Percentiles rank a stretch among this genome's conserved stretches.
phyloP scores from a whole-genome alignment of 1,140 invertebrate species.

The Lasioglossum albipes region DNA sequence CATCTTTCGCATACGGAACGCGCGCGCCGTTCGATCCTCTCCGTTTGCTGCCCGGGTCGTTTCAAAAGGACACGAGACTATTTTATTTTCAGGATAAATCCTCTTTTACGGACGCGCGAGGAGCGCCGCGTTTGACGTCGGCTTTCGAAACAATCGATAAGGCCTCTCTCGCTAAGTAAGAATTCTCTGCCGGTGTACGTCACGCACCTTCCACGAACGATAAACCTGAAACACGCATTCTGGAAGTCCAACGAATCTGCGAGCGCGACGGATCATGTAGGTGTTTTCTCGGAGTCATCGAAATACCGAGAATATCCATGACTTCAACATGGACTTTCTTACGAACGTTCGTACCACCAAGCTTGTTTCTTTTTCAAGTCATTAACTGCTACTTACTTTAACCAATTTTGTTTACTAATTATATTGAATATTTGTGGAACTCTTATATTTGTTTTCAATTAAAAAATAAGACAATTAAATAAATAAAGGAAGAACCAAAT shows the following conservation, averaged over 20 bases:
- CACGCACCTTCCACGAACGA: slow-evolving; percentile 61
- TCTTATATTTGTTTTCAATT: too few species aligned
- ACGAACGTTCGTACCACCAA: too few species aligned
- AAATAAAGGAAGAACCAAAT: too few species aligned
- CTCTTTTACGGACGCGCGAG: background rate
- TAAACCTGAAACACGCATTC: slow-evolving; percentile 40
- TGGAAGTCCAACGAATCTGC: slow-evolving; percentile 40
- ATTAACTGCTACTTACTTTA: too few species aligned
- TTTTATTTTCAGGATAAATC: slow-evolving; percentile 1
- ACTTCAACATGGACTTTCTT: too few species aligned
- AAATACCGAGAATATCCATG: slow-evolving; percentile 35
- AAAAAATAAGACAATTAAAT: too few species aligned
- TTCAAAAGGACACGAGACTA: background rate
- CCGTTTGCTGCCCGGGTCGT: background rate
- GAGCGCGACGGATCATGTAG: slow-evolving; percentile 14
- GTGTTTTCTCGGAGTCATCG: background rate
- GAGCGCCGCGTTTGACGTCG: slow-evolving; percentile 22
- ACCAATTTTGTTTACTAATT: too few species aligned
- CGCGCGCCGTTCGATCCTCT: background rate
- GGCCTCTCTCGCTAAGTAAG: slow-evolving; percentile 19
- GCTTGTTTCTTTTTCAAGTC: too few species aligned
- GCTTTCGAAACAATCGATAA: slow-evolving; percentile 61
- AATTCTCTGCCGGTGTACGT: slow-evolving; percentile 57
- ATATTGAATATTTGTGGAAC: too few species aligned
- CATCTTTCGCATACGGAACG: slow-evolving; percentile 6